Base-by-base conservation (phyloP, 2,888 invertebrate species). In the Eudasyphora cyanicolor region DNA sequence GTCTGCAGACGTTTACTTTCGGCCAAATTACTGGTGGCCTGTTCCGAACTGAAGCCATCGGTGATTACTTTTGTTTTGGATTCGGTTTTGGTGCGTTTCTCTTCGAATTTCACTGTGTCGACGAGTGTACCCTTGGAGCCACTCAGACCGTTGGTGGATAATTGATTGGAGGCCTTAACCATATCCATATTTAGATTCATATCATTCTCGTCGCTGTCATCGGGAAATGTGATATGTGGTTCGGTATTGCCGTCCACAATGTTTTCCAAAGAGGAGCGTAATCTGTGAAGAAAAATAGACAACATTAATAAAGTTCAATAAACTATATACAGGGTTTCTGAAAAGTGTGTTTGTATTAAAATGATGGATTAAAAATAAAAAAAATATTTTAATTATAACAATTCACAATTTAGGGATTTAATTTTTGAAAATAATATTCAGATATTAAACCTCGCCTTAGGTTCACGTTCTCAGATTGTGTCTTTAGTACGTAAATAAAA, bases 171-270 rank as follows among this genome's bases (percentile, higher is more conserved):
- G 42, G 89, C 89, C 87, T 93, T 89, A 86, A 91, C 85, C 87
- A 94, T 90, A 91, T 90, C 88, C 86, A 91, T 89, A 60, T 84
- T 79, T 76, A 84, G 69, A 62, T 81, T 84, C 78, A 84, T 81
- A 67, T 92, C 91, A 73, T 95, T 95, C 24, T 96, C 95, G 77
- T 89, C 89, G 86, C 96, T 96, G 2, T 95, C 94, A 91, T 96
- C 96, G 17, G 96, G 97, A 92, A 96, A 96, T 79, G 97, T 97
- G 75, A 97, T 96, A 86, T 96, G 91, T 0, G 96, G 96, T 85
- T 96, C 95, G 69, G 88, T 87, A 64, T 88, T 87, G 91, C 94
- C 94, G 90, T 96, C 96, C 79, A 96, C 96, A 87, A 96, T 94
- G 89, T 96, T 96, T 92, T 97, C 96, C 93, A 96, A 93, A 83